phyloP scores from a whole-genome alignment of 1,140 invertebrate genomes.

The Parasteatoda tepidariorum region DNA sequence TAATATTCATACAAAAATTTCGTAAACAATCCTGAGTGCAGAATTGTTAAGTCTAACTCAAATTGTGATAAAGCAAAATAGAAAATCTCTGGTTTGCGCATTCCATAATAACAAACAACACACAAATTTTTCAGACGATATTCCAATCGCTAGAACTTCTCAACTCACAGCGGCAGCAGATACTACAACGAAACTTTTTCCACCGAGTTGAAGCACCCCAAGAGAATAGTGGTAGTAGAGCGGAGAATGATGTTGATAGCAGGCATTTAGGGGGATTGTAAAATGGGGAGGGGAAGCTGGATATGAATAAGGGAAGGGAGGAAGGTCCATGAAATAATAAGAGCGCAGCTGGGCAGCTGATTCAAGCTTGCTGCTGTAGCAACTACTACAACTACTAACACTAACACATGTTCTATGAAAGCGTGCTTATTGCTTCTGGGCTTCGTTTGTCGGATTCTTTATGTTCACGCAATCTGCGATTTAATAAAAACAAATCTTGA shows the following conservation, averaged over 20 bases:
- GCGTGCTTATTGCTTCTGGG: neutral
- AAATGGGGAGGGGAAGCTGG: constrained; percentile 24
- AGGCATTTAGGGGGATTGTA: no score
- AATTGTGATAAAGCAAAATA: no score
- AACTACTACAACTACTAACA: constrained; percentile 20
- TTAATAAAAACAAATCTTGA: no score
- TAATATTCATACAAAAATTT: no score
- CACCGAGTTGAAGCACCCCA: constrained; percentile 18
- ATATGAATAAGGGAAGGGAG: neutral
- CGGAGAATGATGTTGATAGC: no score
- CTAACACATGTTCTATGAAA: neutral
- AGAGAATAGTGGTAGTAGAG: no score
- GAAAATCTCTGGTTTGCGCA: no score
- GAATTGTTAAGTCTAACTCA: no score
- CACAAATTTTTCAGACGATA: neutral
- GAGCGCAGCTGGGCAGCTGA: constrained; percentile 53
- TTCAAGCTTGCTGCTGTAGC: constrained; percentile 11
- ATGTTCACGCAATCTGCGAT: no score
- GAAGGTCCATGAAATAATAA: constrained; percentile 46
- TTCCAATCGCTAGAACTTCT: neutral
- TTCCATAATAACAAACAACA: neutral
- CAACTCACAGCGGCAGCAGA: constrained; percentile 9
- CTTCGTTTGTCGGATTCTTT: neutral
- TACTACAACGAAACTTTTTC: constrained; percentile 11
- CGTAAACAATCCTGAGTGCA: no score